A percentile compares a stretch with the other conserved stretches of the same genome.
These are phyloP conservation scores for Seira musarum DNA, from an alignment of 2,888 invertebrate genomes.

Conservation along the genomic window DNA sequence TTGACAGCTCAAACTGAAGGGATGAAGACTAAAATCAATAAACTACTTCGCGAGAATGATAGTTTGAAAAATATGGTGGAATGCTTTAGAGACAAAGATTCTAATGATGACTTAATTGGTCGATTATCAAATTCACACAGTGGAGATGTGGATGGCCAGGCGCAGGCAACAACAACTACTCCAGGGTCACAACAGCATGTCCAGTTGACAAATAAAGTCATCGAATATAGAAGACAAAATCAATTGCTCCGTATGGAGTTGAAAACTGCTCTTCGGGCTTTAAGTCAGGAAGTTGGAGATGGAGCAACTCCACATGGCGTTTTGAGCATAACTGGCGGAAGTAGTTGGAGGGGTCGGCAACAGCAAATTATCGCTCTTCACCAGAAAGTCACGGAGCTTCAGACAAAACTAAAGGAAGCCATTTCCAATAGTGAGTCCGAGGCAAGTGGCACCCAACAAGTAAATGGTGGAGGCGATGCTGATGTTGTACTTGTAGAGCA, in stretches of 20 bases:
- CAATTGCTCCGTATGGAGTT: constrained; percentile 81
- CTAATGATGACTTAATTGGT: constrained; percentile 31
- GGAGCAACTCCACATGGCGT: constrained; percentile 77
- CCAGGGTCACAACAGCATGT: constrained; percentile 59
- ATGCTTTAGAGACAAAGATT: constrained; percentile 50
- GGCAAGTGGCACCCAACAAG: background rate
- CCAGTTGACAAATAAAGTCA: constrained; percentile 66
- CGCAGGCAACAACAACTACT: constrained; percentile 10
- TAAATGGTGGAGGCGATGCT: constrained; percentile 34
- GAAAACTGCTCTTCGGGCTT: constrained; percentile 71
- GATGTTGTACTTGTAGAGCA: too few species aligned
- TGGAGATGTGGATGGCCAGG: background rate
- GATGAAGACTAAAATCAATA: constrained; percentile 77
- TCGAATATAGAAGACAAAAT: constrained; percentile 77
- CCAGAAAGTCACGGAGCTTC: constrained; percentile 79
- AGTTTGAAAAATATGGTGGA: constrained; percentile 73
- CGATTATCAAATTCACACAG: background rate
- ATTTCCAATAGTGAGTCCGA: constrained; percentile 10
- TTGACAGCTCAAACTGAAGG: constrained; percentile 73
- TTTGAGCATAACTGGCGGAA: constrained; percentile 72
- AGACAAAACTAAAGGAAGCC: constrained; percentile 74
- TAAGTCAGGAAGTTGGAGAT: constrained; percentile 85
- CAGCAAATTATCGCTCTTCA: constrained; percentile 82
- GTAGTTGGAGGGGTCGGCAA: constrained; percentile 84
- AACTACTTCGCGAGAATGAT: constrained; percentile 74